These are phyloP conservation scores for Sabatieria punctata DNA, from an alignment of 2,888 invertebrate species.

Conservation along the genomic window DNA sequence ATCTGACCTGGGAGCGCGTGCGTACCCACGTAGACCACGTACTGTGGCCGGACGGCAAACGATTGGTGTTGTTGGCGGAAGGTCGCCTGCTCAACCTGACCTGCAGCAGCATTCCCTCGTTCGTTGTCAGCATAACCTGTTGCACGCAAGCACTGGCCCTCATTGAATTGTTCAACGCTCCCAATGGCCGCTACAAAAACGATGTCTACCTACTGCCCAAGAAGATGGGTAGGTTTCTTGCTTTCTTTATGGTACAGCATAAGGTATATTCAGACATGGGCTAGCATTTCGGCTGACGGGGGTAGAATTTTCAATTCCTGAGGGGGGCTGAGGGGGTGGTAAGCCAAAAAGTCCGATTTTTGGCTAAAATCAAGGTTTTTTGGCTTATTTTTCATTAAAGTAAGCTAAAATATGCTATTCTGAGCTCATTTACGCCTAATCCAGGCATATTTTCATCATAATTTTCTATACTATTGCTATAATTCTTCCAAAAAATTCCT, in stretches of 20 bases:
- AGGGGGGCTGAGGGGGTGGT: too few relatives aligned
- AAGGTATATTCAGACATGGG: too few relatives aligned
- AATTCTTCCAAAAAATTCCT: too few relatives aligned
- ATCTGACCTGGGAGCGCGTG: constrained; percentile 90
- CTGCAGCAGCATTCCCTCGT: constrained; percentile 89
- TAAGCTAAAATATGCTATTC: too few relatives aligned
- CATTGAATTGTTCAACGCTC: constrained; percentile 91
- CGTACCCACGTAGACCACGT: constrained; percentile 95
- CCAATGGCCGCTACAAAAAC: constrained; percentile 79
- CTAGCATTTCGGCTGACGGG: too few relatives aligned
- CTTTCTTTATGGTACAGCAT: background rate
- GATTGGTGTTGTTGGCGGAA: constrained; percentile 78
- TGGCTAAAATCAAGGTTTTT: too few relatives aligned
- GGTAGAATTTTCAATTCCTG: too few relatives aligned
- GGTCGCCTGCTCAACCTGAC: constrained; percentile 83
- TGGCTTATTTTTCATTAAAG: too few relatives aligned
- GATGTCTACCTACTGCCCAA: constrained; percentile 94
- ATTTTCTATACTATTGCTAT: background rate
- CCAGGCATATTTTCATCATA: too few relatives aligned
- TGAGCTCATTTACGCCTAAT: too few relatives aligned
- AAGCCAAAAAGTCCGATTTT: too few relatives aligned
- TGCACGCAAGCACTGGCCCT: constrained; percentile 77
- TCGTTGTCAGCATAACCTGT: constrained; percentile 92
- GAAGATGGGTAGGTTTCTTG: constrained; percentile 63
- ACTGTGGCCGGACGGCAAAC: constrained; percentile 91